Base-by-base conservation (phyloP, 2,797 vertebrate genomes). In the Oophaga sylvatica region DNA sequence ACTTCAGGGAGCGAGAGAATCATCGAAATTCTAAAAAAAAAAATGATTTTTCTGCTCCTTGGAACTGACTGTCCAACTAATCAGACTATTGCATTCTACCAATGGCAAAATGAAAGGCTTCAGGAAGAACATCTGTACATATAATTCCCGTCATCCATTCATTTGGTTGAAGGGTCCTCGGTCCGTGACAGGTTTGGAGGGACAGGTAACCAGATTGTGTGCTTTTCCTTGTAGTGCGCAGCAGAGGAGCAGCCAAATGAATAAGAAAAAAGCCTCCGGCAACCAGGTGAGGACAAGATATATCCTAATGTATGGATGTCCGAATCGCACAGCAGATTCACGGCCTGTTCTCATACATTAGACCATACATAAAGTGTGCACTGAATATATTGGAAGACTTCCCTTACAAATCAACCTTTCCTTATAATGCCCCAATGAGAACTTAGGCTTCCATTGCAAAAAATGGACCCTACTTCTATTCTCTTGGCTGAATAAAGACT, bases 241-340 rank as follows among this genome's bases (percentile, higher is more conserved):
- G 93, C 98, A 97, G 94, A 96, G 98, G 91, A 98, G 97, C 94
- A 98, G 90, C 93, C 98, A 99, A 93, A 96, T 96, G 94, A 98
- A 90, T 92, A 98, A 99, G 95, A 99, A 99, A 94, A 99, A 99
- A 90, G 93, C 97, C 63, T 93, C 98, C 53, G 98, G 98, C 85
- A 99, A 99, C 92, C 98, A 99, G 97, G 98, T 99, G 95, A 91
- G 93, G 86, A 83, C 65, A 13, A 48, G 29, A 13, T 73, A 53
- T 75, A 41, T 80, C 86, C 71, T 15, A 12, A 41, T 15, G 22
- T 29, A 10, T 79, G 80, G 56, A 41, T 78, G 62, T 17, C 26
- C 60, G 53, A 56, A 16, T 26, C 41, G 17, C 65, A 63, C 48
- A 13, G 22, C 48, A 71, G 81, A 83, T 71, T 29, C 79, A 35